A percentile compares a stretch with the other conserved stretches of the same genome.
phyloP scores from a whole-genome alignment of 2,113 vertebrate genomes.

The Arenaria interpres region DNA sequence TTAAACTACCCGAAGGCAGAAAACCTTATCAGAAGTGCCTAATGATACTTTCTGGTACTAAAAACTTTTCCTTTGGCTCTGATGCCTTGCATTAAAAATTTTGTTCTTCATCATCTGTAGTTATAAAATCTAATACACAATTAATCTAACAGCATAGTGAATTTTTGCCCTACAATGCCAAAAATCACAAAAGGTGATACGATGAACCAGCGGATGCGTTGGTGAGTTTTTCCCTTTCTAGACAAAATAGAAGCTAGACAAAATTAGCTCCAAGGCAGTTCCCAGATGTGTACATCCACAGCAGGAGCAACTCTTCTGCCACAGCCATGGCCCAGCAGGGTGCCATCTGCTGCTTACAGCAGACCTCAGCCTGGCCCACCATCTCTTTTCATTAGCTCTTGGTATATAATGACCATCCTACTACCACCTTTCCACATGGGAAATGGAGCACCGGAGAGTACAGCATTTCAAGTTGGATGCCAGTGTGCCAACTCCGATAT shows the following conservation, averaged over 20 bases:
- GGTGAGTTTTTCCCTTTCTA: not conserved
- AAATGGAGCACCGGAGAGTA: not conserved
- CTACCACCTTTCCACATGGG: not conserved
- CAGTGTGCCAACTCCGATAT: not conserved
- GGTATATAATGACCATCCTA: rapidly evolving
- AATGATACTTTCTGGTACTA: not conserved
- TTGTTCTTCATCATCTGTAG: not conserved
- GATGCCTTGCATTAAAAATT: not conserved
- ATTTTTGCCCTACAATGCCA: not conserved
- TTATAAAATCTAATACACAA: not conserved
- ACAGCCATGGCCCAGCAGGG: not conserved
- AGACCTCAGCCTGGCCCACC: not conserved
- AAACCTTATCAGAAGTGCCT: not conserved
- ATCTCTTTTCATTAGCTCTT: not conserved
- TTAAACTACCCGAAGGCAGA: not conserved
- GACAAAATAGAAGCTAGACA: not conserved
- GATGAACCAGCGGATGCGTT: not conserved
- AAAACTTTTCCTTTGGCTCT: not conserved
- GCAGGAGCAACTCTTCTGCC: not conserved
- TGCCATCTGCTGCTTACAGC: not conserved
- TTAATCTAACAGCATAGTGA: not conserved
- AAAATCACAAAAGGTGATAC: not conserved
- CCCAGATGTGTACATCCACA: not conserved
- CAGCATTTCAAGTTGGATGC: not conserved
- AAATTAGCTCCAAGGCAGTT: not conserved